A percentile compares a stretch with the other conserved stretches of the same genome.
These are phyloP conservation scores for Cataglyphis altisquamis DNA, from an alignment of 2,888 invertebrate genomes.

Conservation along the genomic window DNA sequence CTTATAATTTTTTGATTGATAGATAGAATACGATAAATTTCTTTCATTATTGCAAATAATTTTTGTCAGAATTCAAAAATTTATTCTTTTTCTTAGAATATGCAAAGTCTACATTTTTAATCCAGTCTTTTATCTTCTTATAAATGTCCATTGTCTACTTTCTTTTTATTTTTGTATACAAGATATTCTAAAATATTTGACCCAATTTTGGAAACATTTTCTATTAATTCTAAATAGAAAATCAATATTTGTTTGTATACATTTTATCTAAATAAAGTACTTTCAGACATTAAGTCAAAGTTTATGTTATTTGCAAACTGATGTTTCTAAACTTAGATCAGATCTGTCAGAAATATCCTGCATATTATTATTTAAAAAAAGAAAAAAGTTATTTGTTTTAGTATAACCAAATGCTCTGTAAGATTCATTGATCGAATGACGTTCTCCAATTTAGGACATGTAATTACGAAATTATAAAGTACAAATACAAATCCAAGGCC, in stretches of 20 bases:
- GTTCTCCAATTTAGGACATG: conserved; percentile 13
- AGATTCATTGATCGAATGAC: conserved; percentile 33
- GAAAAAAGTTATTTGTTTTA: conserved; percentile 28
- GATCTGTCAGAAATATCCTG: conserved; percentile 8
- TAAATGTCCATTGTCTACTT: background rate
- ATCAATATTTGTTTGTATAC: background rate
- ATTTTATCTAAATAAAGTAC: background rate
- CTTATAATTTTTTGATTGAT: background rate
- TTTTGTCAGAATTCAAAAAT: conserved; percentile 1
- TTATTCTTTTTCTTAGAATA: conserved; percentile 13
- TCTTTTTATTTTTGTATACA: background rate
- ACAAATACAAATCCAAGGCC: conserved; percentile 17
- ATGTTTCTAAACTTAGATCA: conserved; percentile 12
- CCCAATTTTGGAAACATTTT: conserved; percentile 23
- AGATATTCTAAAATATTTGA: background rate
- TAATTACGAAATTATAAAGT: conserved; percentile 31
- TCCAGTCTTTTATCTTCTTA: conserved; percentile 43
- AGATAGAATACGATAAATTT: background rate
- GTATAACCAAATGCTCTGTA: conserved; percentile 18
- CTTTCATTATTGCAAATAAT: conserved; percentile 14
- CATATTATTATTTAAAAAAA: background rate
- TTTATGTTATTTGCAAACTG: background rate
- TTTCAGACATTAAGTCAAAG: conserved; percentile 11
- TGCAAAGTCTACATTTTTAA: conserved; percentile 36
- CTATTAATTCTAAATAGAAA: background rate